Evolutionary conservation across 1,140 invertebrate species (phyloP).

Genomic region (Spodoptera litura): DNA sequence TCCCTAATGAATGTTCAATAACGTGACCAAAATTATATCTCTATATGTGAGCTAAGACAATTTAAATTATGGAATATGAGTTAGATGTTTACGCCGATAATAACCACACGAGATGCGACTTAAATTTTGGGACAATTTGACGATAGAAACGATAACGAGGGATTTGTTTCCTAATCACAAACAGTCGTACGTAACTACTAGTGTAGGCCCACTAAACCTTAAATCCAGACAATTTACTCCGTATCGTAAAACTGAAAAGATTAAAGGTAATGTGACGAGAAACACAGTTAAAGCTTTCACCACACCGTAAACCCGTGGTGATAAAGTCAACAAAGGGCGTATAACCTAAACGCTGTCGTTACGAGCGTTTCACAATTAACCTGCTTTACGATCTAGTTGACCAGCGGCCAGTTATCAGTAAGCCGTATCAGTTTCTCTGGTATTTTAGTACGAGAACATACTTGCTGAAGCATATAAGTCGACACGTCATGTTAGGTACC

Average conservation of each 20-base stretch:
- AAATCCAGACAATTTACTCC: slow-evolving; percentile 10
- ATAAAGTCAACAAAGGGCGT: slow-evolving; percentile 48
- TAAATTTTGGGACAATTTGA: too few species aligned
- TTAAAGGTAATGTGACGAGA: slow-evolving; percentile 46
- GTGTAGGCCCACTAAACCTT: neutral
- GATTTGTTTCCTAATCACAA: too few species aligned
- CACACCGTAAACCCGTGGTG: slow-evolving; percentile 29
- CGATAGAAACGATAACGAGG: too few species aligned
- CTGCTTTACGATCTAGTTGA: slow-evolving; percentile 40
- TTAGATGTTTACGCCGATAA: too few species aligned
- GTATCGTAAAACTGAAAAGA: slow-evolving; percentile 37
- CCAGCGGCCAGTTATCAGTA: slow-evolving; percentile 41
- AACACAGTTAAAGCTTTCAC: slow-evolving; percentile 41
- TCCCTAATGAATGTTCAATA: too few species aligned
- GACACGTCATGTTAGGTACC: neutral
- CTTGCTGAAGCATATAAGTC: neutral
- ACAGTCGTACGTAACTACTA: neutral
- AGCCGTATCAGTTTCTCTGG: slow-evolving; percentile 40
- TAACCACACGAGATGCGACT: too few species aligned
- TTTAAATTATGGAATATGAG: too few species aligned
- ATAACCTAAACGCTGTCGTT: slow-evolving; percentile 39
- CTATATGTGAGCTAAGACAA: too few species aligned
- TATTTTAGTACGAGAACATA: slow-evolving; percentile 15
- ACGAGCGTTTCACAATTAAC: slow-evolving; percentile 46
- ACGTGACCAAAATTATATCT: too few species aligned